These are phyloP conservation scores for Polyommatus icarus DNA, from an alignment of 2,888 invertebrate species.

Conservation along the genomic window DNA sequence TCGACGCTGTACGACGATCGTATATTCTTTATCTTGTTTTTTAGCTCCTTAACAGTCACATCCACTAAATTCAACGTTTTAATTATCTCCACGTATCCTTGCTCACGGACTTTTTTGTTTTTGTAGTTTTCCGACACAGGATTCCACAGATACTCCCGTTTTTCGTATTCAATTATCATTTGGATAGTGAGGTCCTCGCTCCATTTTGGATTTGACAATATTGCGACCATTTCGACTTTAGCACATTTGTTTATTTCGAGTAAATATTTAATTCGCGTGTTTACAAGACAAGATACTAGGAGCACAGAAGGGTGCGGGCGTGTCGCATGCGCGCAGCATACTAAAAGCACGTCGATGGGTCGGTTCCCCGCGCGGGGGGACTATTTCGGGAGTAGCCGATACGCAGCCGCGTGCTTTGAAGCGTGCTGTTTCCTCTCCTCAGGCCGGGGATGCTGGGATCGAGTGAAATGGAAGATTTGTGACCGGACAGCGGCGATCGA, in stretches of 20 bases:
- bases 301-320: conserved; percentile 78
- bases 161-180: conserved; percentile 77
- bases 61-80: conserved; percentile 71
- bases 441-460: conserved; percentile 72
- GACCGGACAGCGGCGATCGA: conserved; percentile 55
- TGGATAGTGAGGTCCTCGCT: conserved; percentile 76
- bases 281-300: conserved; percentile 59
- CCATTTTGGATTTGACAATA: conserved; percentile 77
- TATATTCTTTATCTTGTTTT: conserved; percentile 78
- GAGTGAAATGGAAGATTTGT: conserved; percentile 81
- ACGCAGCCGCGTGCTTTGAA: conserved; percentile 80
- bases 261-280: conserved; percentile 59
- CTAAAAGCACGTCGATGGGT: conserved; percentile 80
- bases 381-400: conserved; percentile 80
- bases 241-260: conserved; percentile 55
- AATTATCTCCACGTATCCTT: conserved; percentile 75
- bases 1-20: conserved; percentile 78
- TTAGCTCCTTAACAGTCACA: conserved; percentile 75
- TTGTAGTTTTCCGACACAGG: conserved; percentile 76
- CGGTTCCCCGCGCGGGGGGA: conserved; percentile 69
- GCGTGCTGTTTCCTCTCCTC: conserved; percentile 78
- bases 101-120: conserved; percentile 76
- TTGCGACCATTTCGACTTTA: conserved; percentile 69
- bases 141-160: conserved; percentile 76
- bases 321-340: conserved; percentile 81